Evolutionary conservation across 2,888 invertebrate species (phyloP), one percentile per base, ranked within the genome.

Genomic region (Chouioia cunea): DNA sequence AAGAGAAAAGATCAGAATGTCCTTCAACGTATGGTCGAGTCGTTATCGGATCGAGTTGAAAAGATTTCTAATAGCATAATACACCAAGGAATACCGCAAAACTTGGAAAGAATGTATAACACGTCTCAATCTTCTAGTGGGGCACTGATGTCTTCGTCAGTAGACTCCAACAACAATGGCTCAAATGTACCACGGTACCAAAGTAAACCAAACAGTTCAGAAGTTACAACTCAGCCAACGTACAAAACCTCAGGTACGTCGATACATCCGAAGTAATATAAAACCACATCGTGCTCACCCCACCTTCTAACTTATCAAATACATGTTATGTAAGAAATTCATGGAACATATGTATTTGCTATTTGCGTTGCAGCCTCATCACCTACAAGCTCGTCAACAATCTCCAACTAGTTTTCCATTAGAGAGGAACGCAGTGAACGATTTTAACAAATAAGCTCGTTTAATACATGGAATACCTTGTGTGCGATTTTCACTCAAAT

Each of bases 101-200:
- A 77, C 57, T 70, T 83, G 66, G 79, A 83, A 53, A 74, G 81
- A 48, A 75, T 76, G 6, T 81, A 82, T 47, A 77, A 67, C 50
- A 59, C 54, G 52, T 62, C 82, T 48, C 79, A 78, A 59, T 82
- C 79, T 70, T 79, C 80, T 2, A 81, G 79, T 15, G 75, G 71
- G 47, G 59, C 74, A 43, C 74, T 81, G 56, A 59, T 74, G 36
- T 59, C 75, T 23, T 74, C 76, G 53, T 66, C 76, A 36, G 16
- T 65, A 20, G 69, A 69, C 62, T 57, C 68, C 8, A 76, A 68
- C 22, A 75, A 53, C 22, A 65, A 73, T 16, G 48, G 23, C 23
- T 2, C 46, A 2, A 70, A 65, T 14, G 48, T 54, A 18, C n/a
- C 57, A 12, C 43, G 47, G 23, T 23, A 22, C 14, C 52, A 59